Percentiles rank a stretch among this genome's conserved stretches.
Evolutionary conservation across 2,113 vertebrate genomes (phyloP).

Genomic region (Barbus barbus): DNA sequence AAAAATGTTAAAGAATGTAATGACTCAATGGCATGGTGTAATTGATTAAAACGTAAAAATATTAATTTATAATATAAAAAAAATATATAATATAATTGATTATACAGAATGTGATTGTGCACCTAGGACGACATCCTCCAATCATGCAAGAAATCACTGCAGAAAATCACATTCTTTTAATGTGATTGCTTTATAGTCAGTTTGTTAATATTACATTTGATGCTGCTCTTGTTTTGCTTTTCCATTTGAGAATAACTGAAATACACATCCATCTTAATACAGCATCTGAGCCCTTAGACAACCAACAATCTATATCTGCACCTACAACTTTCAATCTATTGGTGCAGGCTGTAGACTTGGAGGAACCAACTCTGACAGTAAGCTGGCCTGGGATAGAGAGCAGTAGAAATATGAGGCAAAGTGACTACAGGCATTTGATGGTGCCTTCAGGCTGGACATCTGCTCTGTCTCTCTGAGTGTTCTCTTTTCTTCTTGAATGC

Average conservation of each 20-base stretch:
- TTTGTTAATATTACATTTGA: background rate
- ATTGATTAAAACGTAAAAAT: too few relatives aligned
- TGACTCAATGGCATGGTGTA: too few relatives aligned
- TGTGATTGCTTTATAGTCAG: background rate
- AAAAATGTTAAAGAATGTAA: too few relatives aligned
- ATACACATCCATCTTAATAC: too few relatives aligned
- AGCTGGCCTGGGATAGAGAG: background rate
- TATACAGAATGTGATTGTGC: too few relatives aligned
- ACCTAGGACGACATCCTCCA: too few relatives aligned
- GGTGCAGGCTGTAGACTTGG: background rate
- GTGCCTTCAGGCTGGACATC: constrained; percentile 9
- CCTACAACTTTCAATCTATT: background rate
- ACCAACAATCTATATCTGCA: background rate
- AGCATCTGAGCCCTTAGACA: background rate
- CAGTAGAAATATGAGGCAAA: background rate
- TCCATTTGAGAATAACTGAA: background rate
- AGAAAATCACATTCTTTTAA: too few relatives aligned
- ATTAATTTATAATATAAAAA: too few relatives aligned
- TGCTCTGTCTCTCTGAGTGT: too few relatives aligned
- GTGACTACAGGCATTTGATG: constrained; percentile 18
- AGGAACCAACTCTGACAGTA: background rate
- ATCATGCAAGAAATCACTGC: too few relatives aligned
- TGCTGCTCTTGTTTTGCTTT: background rate
- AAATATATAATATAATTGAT: too few relatives aligned
- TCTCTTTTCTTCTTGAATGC: background rate